Percentiles rank a stretch among this genome's conserved stretches.
Evolutionary conservation across 2,888 invertebrate species (phyloP).

Genomic region (Cataglyphis cursor): DNA sequence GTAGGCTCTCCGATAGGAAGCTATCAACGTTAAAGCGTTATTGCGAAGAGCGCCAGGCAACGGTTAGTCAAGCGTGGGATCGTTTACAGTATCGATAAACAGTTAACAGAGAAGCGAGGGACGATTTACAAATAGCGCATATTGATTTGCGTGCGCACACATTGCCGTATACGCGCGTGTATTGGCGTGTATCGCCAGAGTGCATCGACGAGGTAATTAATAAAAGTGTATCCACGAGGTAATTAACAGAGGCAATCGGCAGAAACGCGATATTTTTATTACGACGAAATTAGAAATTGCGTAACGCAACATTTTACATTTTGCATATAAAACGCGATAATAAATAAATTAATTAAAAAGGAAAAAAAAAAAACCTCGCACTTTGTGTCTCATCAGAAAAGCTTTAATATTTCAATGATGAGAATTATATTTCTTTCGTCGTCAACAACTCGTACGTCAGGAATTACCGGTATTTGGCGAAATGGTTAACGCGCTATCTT

Average conservation of each 20-base stretch:
- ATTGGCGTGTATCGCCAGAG: slow-evolving; percentile 45
- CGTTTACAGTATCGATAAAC: slow-evolving; percentile 74
- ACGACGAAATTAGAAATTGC: slow-evolving; percentile 13
- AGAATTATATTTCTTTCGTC: neutral
- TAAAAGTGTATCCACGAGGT: slow-evolving; percentile 44
- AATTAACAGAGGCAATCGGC: slow-evolving; percentile 39
- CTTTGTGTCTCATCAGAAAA: neutral
- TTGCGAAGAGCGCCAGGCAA: slow-evolving; percentile 53
- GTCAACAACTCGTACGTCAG: neutral
- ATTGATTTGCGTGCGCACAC: slow-evolving; percentile 72
- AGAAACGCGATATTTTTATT: slow-evolving; percentile 33
- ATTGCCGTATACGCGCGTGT: slow-evolving; percentile 34
- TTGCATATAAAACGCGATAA: neutral
- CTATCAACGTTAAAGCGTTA: slow-evolving; percentile 71
- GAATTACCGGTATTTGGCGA: neutral
- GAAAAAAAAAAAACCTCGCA: neutral
- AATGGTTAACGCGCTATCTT: neutral
- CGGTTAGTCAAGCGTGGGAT: slow-evolving; percentile 63
- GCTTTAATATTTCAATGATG: neutral
- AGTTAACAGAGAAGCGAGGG: slow-evolving; percentile 70
- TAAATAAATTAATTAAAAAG: slow-evolving; percentile 20
- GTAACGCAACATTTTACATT: neutral
- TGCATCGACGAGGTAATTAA: slow-evolving; percentile 50
- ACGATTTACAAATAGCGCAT: slow-evolving; percentile 80
- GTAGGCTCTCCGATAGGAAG: slow-evolving; percentile 57